Base-by-base conservation (phyloP, 1,140 invertebrate species). In the Caerostris extrusa region DNA sequence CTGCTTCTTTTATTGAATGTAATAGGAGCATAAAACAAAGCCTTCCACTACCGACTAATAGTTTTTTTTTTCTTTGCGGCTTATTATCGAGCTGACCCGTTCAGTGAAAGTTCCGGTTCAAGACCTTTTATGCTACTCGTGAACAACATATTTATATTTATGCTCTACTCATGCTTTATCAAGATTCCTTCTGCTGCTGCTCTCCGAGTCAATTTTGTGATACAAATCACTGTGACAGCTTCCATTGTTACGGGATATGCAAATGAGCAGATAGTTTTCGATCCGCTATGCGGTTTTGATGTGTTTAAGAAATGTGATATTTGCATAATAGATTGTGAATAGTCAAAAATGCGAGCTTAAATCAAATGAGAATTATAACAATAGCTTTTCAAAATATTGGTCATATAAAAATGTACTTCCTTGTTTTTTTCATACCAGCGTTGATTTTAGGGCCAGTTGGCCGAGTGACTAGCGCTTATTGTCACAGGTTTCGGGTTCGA, bases 71-170 rank as follows among this genome's bases (percentile, higher is more conserved):
- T 87, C 57, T 64, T 87, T 60, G 85, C 85, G 60, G 60, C 85
- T 87, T 60, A 87, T 87, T 87, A 87, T 50, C 85, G 85, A n/a
- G 85, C 60, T 87, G 85, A 61, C 85, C 85, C 53, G 85, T 64
- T 87, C 85, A 87, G 58, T 50, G 57, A 87, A 87, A 64, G 85
- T 87, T 87, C 85, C 85, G 57, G 85, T 87, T 87, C 85, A 87
- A 87, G 85, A 87, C 85, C 85, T 87, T 87, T 87, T 53, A 64
- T 64, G 85, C 64, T 64, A 58, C 12, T 50, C 57, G 60, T 87
- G 85, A 87, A 34, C 60, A 64, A 53, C 55, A 83, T 83, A 83
- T 83, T 83, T 58, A 83, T 83, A 83, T 83, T 83, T 58, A 83
- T 83, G 57, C 56, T 56, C 82, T 53, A 10, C 71, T 53, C 71